Percentiles rank a stretch among this genome's conserved stretches.
Conservation (phyloP, 2,797 vertebrate species). For the Acipenser ruthenus region DNA sequence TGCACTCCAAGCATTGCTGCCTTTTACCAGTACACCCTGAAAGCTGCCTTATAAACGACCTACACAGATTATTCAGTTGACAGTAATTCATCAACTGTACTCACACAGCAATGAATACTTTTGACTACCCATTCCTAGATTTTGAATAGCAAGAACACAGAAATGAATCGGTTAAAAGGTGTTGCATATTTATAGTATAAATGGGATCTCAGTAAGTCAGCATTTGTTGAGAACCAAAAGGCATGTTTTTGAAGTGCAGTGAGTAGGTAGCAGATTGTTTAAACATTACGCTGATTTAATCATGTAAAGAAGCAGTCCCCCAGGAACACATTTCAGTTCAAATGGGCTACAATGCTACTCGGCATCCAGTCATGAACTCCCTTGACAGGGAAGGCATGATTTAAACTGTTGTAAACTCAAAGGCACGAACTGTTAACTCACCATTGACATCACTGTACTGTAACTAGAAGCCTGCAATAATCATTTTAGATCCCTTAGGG, state of each 20-base stretch:
- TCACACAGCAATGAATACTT: no score
- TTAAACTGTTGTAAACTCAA: background rate
- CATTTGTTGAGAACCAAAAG: no score
- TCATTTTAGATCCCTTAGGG: conserved; percentile 23
- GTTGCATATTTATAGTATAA: no score
- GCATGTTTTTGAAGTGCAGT: background rate
- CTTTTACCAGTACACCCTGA: no score
- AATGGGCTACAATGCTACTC: background rate
- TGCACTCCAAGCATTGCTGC: no score
- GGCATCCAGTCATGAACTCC: conserved; percentile 10
- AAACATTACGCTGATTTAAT: conserved; percentile 10
- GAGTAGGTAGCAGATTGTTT: background rate
- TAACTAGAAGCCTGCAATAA: conserved; percentile 24
- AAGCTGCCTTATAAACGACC: no score
- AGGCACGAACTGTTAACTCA: conserved; percentile 13
- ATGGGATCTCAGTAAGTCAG: no score
- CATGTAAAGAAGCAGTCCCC: conserved; percentile 10
- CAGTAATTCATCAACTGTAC: no score
- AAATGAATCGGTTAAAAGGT: no score
- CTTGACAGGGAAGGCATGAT: conserved; percentile 9
- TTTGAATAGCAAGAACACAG: no score
- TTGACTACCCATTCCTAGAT: no score
- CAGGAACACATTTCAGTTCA: background rate
- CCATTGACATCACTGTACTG: background rate
- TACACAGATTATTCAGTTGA: no score